Evolutionary conservation across 1,140 invertebrate species (phyloP), one percentile per base, ranked within the genome.

Genomic region (Drosophila persimilis): DNA sequence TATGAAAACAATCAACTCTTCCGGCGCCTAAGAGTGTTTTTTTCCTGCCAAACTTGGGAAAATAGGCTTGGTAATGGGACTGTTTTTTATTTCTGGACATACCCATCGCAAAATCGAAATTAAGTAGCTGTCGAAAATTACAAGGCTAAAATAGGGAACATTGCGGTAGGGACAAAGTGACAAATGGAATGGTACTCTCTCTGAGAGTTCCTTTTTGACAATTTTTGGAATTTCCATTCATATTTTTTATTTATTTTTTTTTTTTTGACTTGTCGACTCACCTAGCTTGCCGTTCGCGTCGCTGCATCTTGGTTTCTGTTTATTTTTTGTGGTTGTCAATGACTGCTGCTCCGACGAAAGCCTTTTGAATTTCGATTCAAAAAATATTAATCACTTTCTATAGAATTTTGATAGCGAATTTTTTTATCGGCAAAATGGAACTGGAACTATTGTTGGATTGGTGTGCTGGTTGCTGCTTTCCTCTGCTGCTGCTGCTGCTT

Each of bases 211-310:
- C 8, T 11, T 29, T 29, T 8, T 7, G 1, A 2, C 29, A 29
- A n/a, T n/a, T n/a, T n/a, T 8, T 6, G 41, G 4, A 58, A 13
- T 24, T 13, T 11, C 8, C 13, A 4, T 22, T 13, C 1, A 20
- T 6, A 15, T 15, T 15, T 15, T 15, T 15, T 15, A 0, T 15
- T 15, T 15, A 0, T 0, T 15, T 15, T 15, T 15, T 15, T 15
- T 8, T 41, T 13, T 29, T 20, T 6, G 11, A 17, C 43, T 29
- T 20, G 20, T 15, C 13, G 24, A 81, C 85, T 89, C 62, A 89
- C 85, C 85, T 89, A 44, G 85, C 62, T 79, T 89, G 85, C 58
- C 85, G 77, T 61, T 89, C 85, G 44, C 85, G 80, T 73, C 85
- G 74, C 67, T 89, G 85, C 85, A 89, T 81, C 13, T 65, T 55